Conservation (phyloP, 2,113 vertebrate genomes). For the Paradoxurus hermaphroditus region DNA sequence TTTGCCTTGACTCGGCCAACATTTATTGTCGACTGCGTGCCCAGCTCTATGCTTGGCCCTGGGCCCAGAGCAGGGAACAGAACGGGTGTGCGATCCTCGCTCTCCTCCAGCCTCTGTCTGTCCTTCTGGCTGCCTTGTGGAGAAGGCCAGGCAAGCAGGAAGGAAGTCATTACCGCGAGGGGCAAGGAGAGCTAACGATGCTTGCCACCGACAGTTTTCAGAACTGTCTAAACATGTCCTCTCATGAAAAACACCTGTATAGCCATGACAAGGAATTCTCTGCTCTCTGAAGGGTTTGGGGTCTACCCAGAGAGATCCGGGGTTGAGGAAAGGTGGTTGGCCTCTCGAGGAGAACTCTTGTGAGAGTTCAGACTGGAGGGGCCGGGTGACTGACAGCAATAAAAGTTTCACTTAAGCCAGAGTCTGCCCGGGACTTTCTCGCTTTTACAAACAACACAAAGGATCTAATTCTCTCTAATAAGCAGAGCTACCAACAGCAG, state of each 20-base stretch:
- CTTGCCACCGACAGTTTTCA: constrained; percentile 35
- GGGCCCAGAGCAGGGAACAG: not conserved
- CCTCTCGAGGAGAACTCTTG: constrained; percentile 59
- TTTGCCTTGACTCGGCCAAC: constrained; percentile 1
- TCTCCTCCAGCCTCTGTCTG: not conserved
- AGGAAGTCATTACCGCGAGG: constrained; percentile 34
- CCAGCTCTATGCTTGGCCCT: not conserved
- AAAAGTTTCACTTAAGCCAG: constrained; percentile 72
- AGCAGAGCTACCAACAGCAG: constrained; percentile 63
- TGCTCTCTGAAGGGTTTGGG: constrained; percentile 62
- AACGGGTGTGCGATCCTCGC: not conserved
- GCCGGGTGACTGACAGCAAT: constrained; percentile 68
- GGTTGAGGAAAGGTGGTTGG: constrained; percentile 52
- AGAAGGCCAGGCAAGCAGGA: not conserved
- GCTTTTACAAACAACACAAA: constrained; percentile 74
- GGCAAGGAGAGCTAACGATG: constrained; percentile 31
- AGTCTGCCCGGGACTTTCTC: constrained; percentile 60
- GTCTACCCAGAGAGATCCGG: constrained; percentile 49
- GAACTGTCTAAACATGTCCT: constrained; percentile 67
- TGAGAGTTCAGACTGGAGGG: constrained; percentile 58
- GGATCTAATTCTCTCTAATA: constrained; percentile 74
- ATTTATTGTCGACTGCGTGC: not conserved
- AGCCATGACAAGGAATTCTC: constrained; percentile 44
- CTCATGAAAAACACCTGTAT: constrained; percentile 54
- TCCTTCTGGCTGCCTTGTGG: no score